Base-by-base conservation (phyloP, 2,797 vertebrate genomes). In the Parotocinclus haroldoi region DNA sequence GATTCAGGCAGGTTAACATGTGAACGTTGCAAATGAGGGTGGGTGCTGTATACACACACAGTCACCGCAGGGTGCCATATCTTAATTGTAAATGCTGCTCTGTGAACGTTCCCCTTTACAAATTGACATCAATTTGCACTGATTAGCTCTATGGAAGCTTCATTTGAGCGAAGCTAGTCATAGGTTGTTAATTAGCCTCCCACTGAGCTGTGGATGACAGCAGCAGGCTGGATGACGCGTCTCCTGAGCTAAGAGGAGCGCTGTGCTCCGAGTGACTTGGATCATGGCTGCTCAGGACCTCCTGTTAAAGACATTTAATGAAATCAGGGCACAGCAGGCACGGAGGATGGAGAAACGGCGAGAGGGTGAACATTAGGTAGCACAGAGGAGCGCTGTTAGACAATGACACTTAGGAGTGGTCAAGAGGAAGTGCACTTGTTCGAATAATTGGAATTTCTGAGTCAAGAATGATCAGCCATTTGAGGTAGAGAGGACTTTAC, bases 151-250 rank as follows among this genome's bases (percentile, higher is more conserved):
- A 57, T 64, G 60, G 61, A 59, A 63, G 56, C 51, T 59, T 68
- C 64, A 51, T 71, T 68, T 75, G 66, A 79, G 70, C 69, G 54
- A 69, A 71, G 73, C 75, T 68, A 79, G 65, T 73, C 71, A 66
- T 73, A 60, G 68, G 57, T 69, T 72, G 72, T 69, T 79, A 76
- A 79, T 79, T 71, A 79, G 77, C 71, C 63, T 57, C 77, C 69
- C 62, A 16, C 60, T 61, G 66, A 57, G 69, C 66, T 60, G 45
- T 50, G 54, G 70, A 36, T 45, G 18, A 46, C 70, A n/a, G 62
- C 56, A 42, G 53, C 44, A 42, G 39, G 62, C 18, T 48, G 62
- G 71, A 73, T 71, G 66, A 69, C 74, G 62, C 50, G 55, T 63
- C 53, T 62, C 57, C 42, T 46, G 44, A 51, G 67, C 36, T 38